Base-by-base conservation (phyloP, 2,797 vertebrate species). In the Discoglossus pictus region DNA sequence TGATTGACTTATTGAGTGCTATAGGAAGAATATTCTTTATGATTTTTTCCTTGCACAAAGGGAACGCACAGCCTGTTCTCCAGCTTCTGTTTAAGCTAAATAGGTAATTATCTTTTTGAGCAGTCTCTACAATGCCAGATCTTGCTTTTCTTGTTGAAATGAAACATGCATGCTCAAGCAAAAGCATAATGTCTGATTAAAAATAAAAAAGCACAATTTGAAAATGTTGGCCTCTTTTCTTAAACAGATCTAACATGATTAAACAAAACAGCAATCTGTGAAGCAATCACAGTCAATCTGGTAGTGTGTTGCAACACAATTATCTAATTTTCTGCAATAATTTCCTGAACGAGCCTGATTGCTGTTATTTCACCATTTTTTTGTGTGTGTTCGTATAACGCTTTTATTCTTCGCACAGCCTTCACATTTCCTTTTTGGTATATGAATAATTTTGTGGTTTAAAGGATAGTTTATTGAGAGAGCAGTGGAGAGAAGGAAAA, bases 311-410 rank as follows among this genome's bases (percentile, higher is more conserved):
- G 38, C 76, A 78, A 68, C 74, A 38, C 68, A 80, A 75, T 83
- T 82, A 79, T 79, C 68, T 84, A 73, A 80, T 79, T 87, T 85
- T 75, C 81, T 86, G 76, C 77, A 82, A 65, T 68, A 47, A 46
- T 74, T 73, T 80, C 79, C 62, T 81, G 27, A 83, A 79, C 74
- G 68, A 79, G 46, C 16, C 48, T 74, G 75, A 75, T 79, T 80
- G 69, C 61, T 9, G 21, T 17, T 46, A 66, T 61, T 81, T 61
- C 68, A 77, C 35, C 59, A 7, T 55, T 18, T 23, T 76, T 39
- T 73, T 72, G 76, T 47, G 39, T 24, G 43, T 71, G 73, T 76
- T 65, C 36, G 48, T 68, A 46, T 40, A 74, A 65, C 38, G 75
- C 50, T 48, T 35, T 48, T 76, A 65, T 74, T 81, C 46, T 15